phyloP scores from a whole-genome alignment of 1,140 invertebrate species.

The Drosophila setifemur region DNA sequence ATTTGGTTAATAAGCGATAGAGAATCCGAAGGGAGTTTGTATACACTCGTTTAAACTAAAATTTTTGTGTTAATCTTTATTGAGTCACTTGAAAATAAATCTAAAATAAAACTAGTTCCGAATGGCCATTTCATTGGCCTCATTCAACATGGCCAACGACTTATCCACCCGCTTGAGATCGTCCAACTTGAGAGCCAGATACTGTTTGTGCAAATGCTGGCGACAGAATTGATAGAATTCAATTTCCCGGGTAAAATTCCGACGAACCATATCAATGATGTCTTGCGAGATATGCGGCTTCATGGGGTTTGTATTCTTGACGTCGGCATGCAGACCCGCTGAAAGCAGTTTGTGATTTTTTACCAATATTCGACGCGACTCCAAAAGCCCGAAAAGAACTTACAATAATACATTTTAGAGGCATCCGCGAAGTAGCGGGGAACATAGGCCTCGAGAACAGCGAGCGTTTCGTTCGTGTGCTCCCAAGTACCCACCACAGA shows the following conservation, averaged over 20 bases:
- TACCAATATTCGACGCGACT: neutral
- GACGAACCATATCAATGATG: constrained; percentile 91
- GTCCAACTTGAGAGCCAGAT: constrained; percentile 84
- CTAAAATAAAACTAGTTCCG: constrained; percentile 31
- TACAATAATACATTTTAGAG: constrained; percentile 89
- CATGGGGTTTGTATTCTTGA: constrained; percentile 70
- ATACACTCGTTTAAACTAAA: neutral
- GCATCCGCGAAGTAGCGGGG: constrained; percentile 92
- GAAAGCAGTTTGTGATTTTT: constrained; percentile 62
- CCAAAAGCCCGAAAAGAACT: constrained; percentile 76
- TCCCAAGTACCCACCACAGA: constrained; percentile 94
- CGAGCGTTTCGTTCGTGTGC: constrained; percentile 92
- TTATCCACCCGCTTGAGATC: constrained; percentile 63
- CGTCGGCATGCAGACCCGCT: constrained; percentile 82
- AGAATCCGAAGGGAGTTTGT: neutral
- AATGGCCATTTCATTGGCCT: constrained; percentile 42
- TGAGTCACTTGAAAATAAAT: neutral
- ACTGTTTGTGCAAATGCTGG: constrained; percentile 91
- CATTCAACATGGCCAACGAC: constrained; percentile 23
- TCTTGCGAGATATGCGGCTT: constrained; percentile 93
- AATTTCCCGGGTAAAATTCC: constrained; percentile 94
- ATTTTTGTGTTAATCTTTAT: constrained; percentile 13
- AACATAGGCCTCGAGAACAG: constrained; percentile 92
- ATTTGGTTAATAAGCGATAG: neutral
- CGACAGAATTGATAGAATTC: constrained; percentile 96